These are phyloP conservation scores for Rhingia campestris DNA, from an alignment of 2,888 invertebrate genomes.

Conservation along the genomic window DNA sequence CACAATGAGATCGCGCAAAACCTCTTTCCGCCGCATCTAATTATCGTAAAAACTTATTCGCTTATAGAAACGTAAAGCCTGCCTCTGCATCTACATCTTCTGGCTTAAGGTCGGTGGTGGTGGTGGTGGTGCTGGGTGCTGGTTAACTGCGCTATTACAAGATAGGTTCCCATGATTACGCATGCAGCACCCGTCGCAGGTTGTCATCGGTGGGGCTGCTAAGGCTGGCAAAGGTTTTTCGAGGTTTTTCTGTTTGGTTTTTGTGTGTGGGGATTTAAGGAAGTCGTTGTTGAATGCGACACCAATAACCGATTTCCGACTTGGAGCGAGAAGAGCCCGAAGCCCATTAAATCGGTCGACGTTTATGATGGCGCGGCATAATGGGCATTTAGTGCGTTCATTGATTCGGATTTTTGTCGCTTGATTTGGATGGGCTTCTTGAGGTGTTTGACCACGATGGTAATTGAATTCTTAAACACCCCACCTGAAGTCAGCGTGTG, in stretches of 20 bases:
- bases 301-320: conserved; percentile 70
- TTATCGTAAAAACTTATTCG: conserved; percentile 70
- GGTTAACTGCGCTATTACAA: not conserved
- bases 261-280: conserved; percentile 45
- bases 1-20: conserved; percentile 61
- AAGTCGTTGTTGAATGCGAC: conserved; percentile 69
- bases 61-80: conserved; percentile 69
- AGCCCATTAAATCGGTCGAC: conserved; percentile 60
- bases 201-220: not conserved
- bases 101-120: conserved; percentile 31
- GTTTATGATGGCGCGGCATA: conserved; percentile 53
- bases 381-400: conserved; percentile 62
- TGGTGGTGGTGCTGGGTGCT: conserved; percentile 1
- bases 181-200: conserved; percentile 57
- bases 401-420: conserved; percentile 40
- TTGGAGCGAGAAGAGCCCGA: conserved; percentile 24
- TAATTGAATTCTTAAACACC: conserved; percentile 30
- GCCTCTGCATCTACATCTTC: not conserved
- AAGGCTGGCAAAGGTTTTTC: conserved; percentile 30
- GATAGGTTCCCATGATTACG: conserved; percentile 72
- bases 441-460: conserved; percentile 45
- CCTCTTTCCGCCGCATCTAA: conserved; percentile 66
- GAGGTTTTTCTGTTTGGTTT: conserved; percentile 9
- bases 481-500: not conserved
- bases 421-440: conserved; percentile 15